These are phyloP conservation scores for Drosophila ficusphila DNA, from an alignment of 1,140 invertebrate species.

Conservation along the genomic window DNA sequence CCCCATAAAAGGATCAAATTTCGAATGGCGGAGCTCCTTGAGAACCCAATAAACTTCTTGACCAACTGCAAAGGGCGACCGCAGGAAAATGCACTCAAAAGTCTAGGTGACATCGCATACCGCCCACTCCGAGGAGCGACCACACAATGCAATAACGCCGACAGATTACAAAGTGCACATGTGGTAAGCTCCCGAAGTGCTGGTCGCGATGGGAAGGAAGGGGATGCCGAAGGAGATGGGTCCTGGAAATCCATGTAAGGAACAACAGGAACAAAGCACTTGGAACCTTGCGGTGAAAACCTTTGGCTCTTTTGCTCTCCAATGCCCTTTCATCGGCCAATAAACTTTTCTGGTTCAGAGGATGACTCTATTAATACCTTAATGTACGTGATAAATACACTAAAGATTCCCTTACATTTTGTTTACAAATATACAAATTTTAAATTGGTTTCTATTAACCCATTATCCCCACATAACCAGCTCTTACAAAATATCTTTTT, in stretches of 20 bases:
- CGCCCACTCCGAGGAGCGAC: not conserved
- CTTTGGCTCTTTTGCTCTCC: not conserved
- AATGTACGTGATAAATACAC: too few species aligned
- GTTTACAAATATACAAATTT: too few species aligned
- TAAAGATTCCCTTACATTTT: too few species aligned
- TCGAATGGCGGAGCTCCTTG: not conserved
- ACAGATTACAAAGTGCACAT: conserved; percentile 83
- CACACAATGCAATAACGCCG: conserved; percentile 78
- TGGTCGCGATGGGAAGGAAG: conserved; percentile 46
- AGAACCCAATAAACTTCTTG: conserved; percentile 31
- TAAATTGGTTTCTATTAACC: too few species aligned
- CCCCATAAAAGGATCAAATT: conserved; percentile 37
- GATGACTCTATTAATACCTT: too few species aligned
- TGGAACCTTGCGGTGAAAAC: conserved; percentile 44
- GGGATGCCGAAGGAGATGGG: conserved; percentile 26
- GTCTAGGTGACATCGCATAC: conserved; percentile 37
- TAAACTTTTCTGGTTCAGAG: too few species aligned
- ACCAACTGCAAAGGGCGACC: conserved; percentile 27
- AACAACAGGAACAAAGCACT: conserved; percentile 42
- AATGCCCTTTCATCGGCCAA: conserved; percentile 10
- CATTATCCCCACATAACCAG: too few species aligned
- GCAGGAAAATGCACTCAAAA: conserved; percentile 69
- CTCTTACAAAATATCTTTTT: too few species aligned
- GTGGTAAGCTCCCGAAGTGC: conserved; percentile 73
- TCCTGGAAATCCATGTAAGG: conserved; percentile 66